Conservation (phyloP, 35 echinoderm and acorn worm genomes). For the Anneissia japonica region DNA sequence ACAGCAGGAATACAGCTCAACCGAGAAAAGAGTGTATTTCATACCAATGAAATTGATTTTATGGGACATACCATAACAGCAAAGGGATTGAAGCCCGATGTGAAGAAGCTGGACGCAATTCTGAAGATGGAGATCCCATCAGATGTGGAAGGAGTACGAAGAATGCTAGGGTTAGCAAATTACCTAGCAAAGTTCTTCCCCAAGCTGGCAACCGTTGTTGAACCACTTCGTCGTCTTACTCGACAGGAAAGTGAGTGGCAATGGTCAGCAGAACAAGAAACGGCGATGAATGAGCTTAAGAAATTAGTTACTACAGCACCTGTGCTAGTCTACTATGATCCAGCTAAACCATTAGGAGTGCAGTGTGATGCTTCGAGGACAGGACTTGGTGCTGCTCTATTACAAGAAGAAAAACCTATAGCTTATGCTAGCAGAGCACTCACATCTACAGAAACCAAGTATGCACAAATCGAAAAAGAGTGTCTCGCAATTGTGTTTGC, state of each 20-base stretch:
- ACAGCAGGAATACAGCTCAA: no score
- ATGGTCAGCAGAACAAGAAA: slow-evolving; percentile 38
- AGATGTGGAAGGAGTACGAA: slow-evolving; percentile 37
- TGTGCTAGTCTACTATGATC: slow-evolving; percentile 46
- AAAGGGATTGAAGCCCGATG: slow-evolving; percentile 45
- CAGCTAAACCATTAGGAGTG: neutral
- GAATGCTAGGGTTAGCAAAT: slow-evolving; percentile 53
- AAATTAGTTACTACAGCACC: slow-evolving; percentile 25
- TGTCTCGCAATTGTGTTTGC: no score
- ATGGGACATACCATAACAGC: slow-evolving; percentile 41
- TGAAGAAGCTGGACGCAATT: slow-evolving; percentile 36
- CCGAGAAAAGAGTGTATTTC: no score
- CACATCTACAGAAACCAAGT: no score
- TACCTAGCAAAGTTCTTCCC: slow-evolving; percentile 53
- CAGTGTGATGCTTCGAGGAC: no score
- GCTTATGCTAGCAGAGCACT: no score
- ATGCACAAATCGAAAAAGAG: no score
- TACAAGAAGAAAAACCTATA: no score
- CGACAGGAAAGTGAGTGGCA: slow-evolving; percentile 44
- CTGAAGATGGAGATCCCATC: slow-evolving; percentile 13
- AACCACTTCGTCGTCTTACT: slow-evolving; percentile 42
- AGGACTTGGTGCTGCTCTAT: no score
- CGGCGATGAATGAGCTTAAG: slow-evolving; percentile 35
- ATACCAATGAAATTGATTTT: slow-evolving; percentile 40
- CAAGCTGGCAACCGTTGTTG: slow-evolving; percentile 24